Evolutionary conservation across 2,797 vertebrate species (phyloP).

Genomic region (Clarias laeviceps): DNA sequence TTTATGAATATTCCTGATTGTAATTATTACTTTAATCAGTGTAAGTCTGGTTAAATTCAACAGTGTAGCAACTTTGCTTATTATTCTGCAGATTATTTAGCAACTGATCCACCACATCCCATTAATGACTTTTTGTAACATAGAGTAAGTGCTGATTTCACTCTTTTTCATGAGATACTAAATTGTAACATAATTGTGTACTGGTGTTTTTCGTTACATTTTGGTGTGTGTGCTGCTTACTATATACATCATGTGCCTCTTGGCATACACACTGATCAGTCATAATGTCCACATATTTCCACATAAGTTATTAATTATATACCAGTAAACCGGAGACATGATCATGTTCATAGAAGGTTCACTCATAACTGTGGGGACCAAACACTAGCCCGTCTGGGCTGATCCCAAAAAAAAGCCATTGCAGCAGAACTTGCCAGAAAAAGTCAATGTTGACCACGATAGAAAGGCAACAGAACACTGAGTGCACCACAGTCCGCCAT

Average conservation of each 20-base stretch:
- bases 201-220: not conserved
- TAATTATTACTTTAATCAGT: not conserved
- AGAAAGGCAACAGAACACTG: too few species aligned
- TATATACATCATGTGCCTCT: not conserved
- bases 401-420: too few species aligned
- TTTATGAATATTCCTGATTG: not conserved
- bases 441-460: too few species aligned
- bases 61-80: not conserved
- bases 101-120: not conserved
- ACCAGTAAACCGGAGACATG: too few species aligned
- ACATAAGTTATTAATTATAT: too few species aligned
- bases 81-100: not conserved
- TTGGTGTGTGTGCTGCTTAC: not conserved
- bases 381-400: too few species aligned
- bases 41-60: not conserved
- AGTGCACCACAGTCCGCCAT: too few species aligned
- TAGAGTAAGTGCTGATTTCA: not conserved
- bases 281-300: too few species aligned
- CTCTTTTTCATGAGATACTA: not conserved
- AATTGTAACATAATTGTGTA: not conserved
- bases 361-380: too few species aligned
- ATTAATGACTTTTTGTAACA: not conserved
- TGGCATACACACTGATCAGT: not conserved
- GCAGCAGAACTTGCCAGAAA: too few species aligned
- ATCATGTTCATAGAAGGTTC: too few species aligned